Conservation (phyloP, 2,888 invertebrate species). For the Hemithea aestivaria region DNA sequence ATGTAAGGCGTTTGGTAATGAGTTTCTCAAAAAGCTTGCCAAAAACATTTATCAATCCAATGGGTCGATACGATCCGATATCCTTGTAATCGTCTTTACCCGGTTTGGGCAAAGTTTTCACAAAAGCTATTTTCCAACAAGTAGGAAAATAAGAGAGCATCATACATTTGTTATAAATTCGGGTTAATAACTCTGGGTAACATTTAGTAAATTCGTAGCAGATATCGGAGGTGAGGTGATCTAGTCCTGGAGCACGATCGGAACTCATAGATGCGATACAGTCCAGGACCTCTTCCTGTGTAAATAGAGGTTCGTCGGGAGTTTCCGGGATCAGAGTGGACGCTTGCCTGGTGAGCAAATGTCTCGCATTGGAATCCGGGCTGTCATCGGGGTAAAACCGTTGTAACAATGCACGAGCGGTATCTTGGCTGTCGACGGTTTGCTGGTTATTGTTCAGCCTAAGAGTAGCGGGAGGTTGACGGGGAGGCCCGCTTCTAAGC, state of each 20-base stretch:
- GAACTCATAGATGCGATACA: conserved; percentile 16
- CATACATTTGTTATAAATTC: conserved; percentile 3
- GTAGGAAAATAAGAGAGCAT: conserved; percentile 9
- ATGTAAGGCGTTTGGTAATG: too few relatives aligned
- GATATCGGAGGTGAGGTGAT: conserved; percentile 26
- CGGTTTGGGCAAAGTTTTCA: too few relatives aligned
- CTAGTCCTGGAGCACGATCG: conserved; percentile 25
- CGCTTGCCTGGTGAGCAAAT: neutral
- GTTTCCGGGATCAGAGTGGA: conserved; percentile 2
- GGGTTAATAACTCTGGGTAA: neutral
- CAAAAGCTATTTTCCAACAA: conserved; percentile 23
- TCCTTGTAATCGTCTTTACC: too few relatives aligned
- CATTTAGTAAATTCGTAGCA: conserved; percentile 1
- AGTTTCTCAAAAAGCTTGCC: too few relatives aligned
- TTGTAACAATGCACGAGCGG: conserved; percentile 15
- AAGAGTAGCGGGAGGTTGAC: conserved; percentile 22
- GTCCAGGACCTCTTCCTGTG: conserved; percentile 12
- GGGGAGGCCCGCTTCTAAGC: conserved; percentile 10
- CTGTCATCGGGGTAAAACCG: too few relatives aligned
- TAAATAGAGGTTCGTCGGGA: conserved; percentile 18
- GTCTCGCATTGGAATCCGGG: neutral
- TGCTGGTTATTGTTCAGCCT: conserved; percentile 2
- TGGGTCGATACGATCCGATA: too few relatives aligned
- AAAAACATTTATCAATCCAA: too few relatives aligned
- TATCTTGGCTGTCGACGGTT: conserved; percentile 12